Base-by-base conservation (phyloP, 2,113 vertebrate species). In the Microcebus murinus region DNA sequence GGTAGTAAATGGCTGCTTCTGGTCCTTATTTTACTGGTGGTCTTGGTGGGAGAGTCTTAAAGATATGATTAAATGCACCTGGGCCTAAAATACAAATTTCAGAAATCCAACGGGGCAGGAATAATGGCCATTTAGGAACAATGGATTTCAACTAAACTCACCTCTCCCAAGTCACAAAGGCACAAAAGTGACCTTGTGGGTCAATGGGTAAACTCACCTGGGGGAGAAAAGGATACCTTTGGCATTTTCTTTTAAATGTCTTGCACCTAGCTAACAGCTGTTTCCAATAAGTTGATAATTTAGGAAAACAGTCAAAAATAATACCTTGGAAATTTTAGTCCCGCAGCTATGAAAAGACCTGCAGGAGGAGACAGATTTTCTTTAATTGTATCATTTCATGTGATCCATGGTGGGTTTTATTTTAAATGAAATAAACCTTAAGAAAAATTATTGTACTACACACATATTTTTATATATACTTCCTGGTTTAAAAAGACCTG, bases 231-330 rank as follows among this genome's bases (percentile, higher is more conserved):
- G 71, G 80, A 97, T 87, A 65, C 61, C 39, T 65, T 82, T 95
- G 94, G 73, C 76, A 96, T 96, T 97, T 90, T 95, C 95, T 63
- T 84, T 77, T 25, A 59, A 80, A 65, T 29, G 52, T 55, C 18
- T 87, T 81, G 31, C 45, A 96, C 0, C 92, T 97, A 95, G 70
- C 90, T 94, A 92, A 97, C 97, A 98, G 98, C 96, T 98, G 98
- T 95, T 98, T 98, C 98, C 97, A 98, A 98, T 98, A 98, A 98
- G 97, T 93, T 96, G 97, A 98, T 81, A 79, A 98, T 97, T 98
- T 98, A 98, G 97, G 96, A 98, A 98, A 98, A 98, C 70, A 98
- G 98, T 98, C 97, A 97, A 97, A 97, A 98, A 98, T 39, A 97
- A 98, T 96, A 90, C 96, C 97, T 97, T 91, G 87, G 96, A 91